These are phyloP conservation scores for Amblyjoppa fuscipennis DNA, from an alignment of 2,888 invertebrate species.

Conservation along the genomic window DNA sequence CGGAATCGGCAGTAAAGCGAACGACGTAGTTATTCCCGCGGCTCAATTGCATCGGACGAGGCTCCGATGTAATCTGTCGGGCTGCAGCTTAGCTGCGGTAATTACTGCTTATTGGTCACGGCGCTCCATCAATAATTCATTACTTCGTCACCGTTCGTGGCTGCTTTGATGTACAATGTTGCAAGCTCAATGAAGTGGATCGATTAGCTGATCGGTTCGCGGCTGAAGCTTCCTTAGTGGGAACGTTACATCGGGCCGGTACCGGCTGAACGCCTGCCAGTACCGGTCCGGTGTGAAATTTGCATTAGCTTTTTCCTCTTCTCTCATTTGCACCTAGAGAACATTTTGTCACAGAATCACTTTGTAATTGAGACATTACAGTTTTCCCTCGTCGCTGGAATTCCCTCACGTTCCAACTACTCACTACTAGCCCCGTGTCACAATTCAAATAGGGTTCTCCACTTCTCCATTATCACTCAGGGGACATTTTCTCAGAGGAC, in stretches of 20 bases:
- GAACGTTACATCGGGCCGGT: background rate
- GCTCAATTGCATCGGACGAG: constrained; percentile 6
- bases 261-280: background rate
- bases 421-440: too few species aligned
- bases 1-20: constrained; percentile 12
- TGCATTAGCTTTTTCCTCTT: background rate
- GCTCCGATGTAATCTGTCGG: constrained; percentile 1
- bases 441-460: background rate
- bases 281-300: background rate
- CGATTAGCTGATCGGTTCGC: background rate
- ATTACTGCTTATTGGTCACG: constrained; percentile 12
- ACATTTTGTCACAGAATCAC: background rate
- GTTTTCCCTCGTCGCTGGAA: background rate
- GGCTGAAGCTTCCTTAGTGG: background rate
- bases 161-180: background rate
- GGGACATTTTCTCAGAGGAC: background rate
- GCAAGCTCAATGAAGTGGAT: background rate
- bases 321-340: background rate
- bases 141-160: constrained; percentile 5
- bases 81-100: background rate
- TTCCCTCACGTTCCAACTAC: too few species aligned
- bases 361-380: background rate
- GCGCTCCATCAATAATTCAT: background rate
- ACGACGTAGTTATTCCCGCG: constrained; percentile 13
- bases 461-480: background rate